Conservation (phyloP, 2,113 vertebrate species). For the Nipponia nippon region DNA sequence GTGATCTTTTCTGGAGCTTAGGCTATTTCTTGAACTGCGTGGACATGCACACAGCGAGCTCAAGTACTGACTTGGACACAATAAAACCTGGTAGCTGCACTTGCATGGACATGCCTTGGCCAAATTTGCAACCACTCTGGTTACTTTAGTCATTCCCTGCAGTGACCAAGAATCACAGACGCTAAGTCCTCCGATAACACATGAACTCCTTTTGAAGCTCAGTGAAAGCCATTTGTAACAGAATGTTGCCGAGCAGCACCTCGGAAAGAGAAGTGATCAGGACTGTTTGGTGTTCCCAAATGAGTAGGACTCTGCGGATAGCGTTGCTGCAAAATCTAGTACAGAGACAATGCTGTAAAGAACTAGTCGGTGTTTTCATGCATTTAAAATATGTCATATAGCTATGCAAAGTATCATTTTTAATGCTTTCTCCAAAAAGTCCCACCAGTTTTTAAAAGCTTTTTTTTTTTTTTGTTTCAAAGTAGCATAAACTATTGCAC, state of each 20-base stretch:
- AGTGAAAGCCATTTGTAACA: background rate
- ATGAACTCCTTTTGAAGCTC: background rate
- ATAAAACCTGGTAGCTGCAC: rapidly evolving
- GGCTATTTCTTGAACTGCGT: background rate
- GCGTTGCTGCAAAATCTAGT: background rate
- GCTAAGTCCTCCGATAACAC: background rate
- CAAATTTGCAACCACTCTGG: background rate
- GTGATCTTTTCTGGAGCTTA: background rate
- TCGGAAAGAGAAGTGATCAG: background rate
- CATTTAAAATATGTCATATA: background rate
- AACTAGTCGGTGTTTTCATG: background rate
- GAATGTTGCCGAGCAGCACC: background rate
- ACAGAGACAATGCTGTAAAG: background rate
- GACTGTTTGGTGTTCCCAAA: background rate
- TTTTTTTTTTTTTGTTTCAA: background rate
- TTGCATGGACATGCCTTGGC: background rate
- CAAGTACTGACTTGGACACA: background rate
- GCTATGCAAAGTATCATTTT: background rate
- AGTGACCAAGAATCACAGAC: background rate
- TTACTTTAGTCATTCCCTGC: background rate
- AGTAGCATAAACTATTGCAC: background rate
- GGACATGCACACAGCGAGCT: background rate
- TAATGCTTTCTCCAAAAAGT: background rate
- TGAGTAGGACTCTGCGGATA: background rate
- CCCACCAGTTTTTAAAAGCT: background rate